A percentile compares a stretch with the other conserved stretches of the same genome.
These are phyloP conservation scores for Drosophila suboccidentalis DNA, from an alignment of 2,888 invertebrate genomes.

Conservation along the genomic window DNA sequence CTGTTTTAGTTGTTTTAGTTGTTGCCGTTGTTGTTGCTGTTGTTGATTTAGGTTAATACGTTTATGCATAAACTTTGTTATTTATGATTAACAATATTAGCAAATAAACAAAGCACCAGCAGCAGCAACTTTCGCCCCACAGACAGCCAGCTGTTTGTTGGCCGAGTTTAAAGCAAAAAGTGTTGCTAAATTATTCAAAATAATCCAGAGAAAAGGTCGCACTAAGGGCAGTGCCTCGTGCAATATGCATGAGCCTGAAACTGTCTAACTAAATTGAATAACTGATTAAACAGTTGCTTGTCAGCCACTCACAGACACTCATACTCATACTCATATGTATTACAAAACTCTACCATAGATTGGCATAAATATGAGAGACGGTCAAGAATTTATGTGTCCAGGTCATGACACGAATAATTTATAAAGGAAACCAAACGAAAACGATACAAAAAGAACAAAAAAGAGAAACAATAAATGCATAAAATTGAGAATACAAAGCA, in stretches of 20 bases:
- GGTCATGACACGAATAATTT: constrained; percentile 76
- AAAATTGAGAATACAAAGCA: constrained; percentile 13
- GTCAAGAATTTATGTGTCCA: constrained; percentile 73
- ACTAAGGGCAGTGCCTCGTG: constrained; percentile 55
- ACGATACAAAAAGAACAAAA: constrained; percentile 15
- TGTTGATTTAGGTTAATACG: constrained; percentile 75
- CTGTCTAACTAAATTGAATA: constrained; percentile 78
- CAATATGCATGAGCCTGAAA: constrained; percentile 72
- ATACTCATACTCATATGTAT: constrained; percentile 18
- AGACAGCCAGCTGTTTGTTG: not conserved
- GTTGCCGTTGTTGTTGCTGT: constrained; percentile 19
- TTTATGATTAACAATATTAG: constrained; percentile 73
- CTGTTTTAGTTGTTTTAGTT: constrained; percentile 9
- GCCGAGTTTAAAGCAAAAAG: constrained; percentile 55
- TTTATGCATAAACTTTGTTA: constrained; percentile 77
- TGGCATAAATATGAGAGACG: constrained; percentile 71
- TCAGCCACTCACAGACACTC: constrained; percentile 15
- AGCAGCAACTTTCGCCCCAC: not conserved
- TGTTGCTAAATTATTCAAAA: constrained; percentile 69
- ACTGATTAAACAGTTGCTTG: constrained; percentile 72
- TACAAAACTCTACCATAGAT: constrained; percentile 48
- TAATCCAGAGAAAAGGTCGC: constrained; percentile 64
- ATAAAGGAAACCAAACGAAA: constrained; percentile 47
- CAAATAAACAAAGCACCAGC: constrained; percentile 57
- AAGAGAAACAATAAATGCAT: constrained; percentile 6